Base-by-base conservation (phyloP, 2,888 invertebrate genomes). In the Heliconius aoede region DNA sequence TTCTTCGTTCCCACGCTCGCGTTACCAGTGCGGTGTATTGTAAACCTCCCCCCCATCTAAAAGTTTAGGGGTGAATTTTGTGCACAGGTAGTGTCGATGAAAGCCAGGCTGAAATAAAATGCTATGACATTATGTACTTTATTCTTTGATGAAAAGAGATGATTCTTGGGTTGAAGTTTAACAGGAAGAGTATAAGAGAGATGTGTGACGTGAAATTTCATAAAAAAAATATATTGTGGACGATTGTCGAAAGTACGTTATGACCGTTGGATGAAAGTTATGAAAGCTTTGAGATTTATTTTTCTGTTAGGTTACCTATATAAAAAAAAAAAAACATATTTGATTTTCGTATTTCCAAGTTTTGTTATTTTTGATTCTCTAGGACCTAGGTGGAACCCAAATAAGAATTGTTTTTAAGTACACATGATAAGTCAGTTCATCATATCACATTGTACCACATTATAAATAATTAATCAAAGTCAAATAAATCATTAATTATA, bases 1-100 rank as follows among this genome's bases (percentile, higher is more conserved):
- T 87, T 83, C 84, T 75, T 55, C 73, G 84, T 92, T 93, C 93
- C 91, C 93, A 93, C 93, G 93, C 81, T 87, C 87, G 83, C 87
- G 86, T 88, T 86, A 82, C 81, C 73, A 81, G 85, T 83, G 83
- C 83, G 83, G 82, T 71, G 79, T 80, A 88, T 90, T 91, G 88
- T 88, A 84, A 85, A 85, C 81, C 83, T 83, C 88, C 91, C 92
- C 90, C 86, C 87, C 85, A 79, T 85, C 82, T 72, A 84, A 86
- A 88, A 90, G 88, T 86, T 90, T 88, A 89, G 86, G 92, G 92
- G 90, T 91, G 90, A 90, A 87, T 87, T 84, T 83, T 68, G 78
- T 60, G 77, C 84, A 86, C 91, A 92, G 91, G 91, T 91, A 91
- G 89, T 80, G 81, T 81, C 65, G 72, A 78, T 75, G 72, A 78